These are phyloP conservation scores for Scatophagus argus DNA, from an alignment of 2,113 vertebrate species.

Conservation along the genomic window DNA sequence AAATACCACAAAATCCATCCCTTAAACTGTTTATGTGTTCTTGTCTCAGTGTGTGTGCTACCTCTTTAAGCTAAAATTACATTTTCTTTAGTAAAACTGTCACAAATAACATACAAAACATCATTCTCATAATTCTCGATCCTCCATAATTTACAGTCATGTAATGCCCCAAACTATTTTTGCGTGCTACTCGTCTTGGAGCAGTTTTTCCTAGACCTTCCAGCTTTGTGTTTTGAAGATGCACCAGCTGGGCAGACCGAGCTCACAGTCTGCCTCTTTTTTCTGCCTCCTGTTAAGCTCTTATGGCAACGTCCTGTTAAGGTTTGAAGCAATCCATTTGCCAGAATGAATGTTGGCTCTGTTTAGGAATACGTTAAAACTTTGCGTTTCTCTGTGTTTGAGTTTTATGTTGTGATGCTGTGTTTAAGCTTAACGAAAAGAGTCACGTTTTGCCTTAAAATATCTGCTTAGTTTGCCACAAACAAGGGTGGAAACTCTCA, in stretches of 20 bases:
- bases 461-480: too few species aligned
- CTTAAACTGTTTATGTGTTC: not conserved
- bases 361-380: too few species aligned
- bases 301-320: not conserved
- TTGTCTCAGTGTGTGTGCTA: too few species aligned
- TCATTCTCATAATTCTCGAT: too few species aligned
- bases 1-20: not conserved
- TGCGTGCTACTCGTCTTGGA: not conserved
- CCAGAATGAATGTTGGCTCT: too few species aligned
- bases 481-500: too few species aligned
- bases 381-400: too few species aligned
- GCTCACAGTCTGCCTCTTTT: constrained; percentile 9
- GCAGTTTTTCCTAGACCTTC: constrained; percentile 9
- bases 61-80: not conserved
- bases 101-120: not conserved
- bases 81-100: not conserved
- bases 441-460: too few species aligned
- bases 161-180: not conserved
- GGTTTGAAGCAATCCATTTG: too few species aligned
- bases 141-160: not conserved
- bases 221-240: not conserved
- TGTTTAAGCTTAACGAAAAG: too few species aligned
- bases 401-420: too few species aligned
- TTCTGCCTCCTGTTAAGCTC: constrained; percentile 2
- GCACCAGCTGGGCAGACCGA: constrained; percentile 26